Evolutionary conservation across 2,113 vertebrate genomes (phyloP).

Genomic region (Zosterops hypoxanthus): DNA sequence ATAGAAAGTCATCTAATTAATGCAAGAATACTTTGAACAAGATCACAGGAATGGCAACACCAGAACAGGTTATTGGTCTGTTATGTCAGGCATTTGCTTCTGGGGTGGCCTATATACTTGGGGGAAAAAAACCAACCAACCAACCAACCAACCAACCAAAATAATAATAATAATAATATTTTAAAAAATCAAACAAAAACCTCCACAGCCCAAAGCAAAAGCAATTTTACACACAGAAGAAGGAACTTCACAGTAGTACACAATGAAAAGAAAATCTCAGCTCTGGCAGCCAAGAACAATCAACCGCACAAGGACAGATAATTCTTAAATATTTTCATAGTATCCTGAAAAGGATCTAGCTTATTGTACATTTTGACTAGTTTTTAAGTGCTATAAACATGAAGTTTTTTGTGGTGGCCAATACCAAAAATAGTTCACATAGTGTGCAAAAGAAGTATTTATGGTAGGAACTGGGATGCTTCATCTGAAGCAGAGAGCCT

Average conservation of each 20-base stretch:
- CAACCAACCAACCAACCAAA: neutral
- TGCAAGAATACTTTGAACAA: conserved; percentile 54
- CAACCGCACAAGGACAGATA: neutral
- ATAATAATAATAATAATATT: no score
- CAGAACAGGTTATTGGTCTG: neutral
- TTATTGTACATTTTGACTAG: accelerated
- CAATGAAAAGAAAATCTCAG: neutral
- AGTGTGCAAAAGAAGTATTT: neutral
- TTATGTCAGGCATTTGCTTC: neutral
- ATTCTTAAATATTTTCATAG: neutral
- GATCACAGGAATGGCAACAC: neutral
- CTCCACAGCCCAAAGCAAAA: neutral
- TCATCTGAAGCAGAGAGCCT: neutral
- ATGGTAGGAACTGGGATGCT: neutral
- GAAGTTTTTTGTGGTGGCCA: neutral
- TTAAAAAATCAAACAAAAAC: neutral
- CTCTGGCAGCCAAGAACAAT: neutral
- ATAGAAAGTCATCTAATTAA: conserved; percentile 29
- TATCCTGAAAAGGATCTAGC: neutral
- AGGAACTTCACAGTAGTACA: neutral
- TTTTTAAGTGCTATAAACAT: neutral
- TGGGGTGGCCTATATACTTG: conserved; percentile 31
- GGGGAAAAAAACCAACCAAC: neutral
- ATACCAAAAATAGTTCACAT: neutral
- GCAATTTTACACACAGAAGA: neutral